A percentile compares a stretch with the other conserved stretches of the same genome.
Evolutionary conservation across 2,797 vertebrate genomes (phyloP).

Genomic region (Telmatherina bonti): DNA sequence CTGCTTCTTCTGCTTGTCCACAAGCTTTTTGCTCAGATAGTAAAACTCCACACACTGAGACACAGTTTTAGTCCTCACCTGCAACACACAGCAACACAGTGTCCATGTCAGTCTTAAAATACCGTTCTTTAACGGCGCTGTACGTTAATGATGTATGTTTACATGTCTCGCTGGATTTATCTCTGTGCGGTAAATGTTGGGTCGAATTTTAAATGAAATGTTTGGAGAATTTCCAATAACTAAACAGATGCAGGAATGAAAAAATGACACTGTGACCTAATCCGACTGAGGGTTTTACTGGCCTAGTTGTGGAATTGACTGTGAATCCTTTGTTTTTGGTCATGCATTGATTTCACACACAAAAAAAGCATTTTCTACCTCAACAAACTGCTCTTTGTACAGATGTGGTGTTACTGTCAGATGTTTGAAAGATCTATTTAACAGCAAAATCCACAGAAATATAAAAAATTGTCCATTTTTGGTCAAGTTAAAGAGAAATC

Average conservation of each 20-base stretch:
- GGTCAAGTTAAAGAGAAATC: not conserved
- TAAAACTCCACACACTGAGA: conserved; percentile 86
- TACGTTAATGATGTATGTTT: not conserved
- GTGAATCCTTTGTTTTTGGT: not conserved
- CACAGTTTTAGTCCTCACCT: conserved; percentile 82
- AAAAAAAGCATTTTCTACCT: not conserved
- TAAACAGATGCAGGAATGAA: not conserved
- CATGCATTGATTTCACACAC: not conserved
- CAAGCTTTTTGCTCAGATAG: conserved; percentile 81
- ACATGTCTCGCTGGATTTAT: not conserved
- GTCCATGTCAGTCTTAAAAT: not conserved
- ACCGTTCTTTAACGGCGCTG: not conserved
- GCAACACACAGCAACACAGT: conserved; percentile 16
- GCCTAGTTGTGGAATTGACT: not conserved
- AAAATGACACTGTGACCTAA: not conserved
- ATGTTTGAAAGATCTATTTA: not conserved
- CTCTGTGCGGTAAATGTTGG: not conserved
- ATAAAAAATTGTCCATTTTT: not conserved
- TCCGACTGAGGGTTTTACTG: no score
- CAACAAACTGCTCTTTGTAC: not conserved
- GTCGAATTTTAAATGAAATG: not conserved
- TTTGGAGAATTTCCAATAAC: not conserved
- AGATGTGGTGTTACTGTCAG: not conserved
- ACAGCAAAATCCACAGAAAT: not conserved
- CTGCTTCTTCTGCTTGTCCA: conserved; percentile 76